Base-by-base conservation (phyloP, 2,797 vertebrate species). In the Pseudomugil tenellus region DNA sequence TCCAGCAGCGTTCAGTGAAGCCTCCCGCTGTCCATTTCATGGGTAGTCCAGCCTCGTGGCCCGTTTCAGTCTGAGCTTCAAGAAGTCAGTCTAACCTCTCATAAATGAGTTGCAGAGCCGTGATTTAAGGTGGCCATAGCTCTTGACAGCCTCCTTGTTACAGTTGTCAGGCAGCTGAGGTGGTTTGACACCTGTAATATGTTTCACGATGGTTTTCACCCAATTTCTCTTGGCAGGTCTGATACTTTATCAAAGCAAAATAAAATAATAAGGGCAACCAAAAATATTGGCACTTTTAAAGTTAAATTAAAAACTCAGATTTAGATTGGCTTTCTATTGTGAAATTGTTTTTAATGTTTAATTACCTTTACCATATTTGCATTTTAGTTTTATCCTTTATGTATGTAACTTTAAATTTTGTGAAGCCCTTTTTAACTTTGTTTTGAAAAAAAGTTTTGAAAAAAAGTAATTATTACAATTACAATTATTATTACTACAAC, bases 171-270 rank as follows among this genome's bases (percentile, higher is more conserved):
- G 76, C 73, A 70, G 76, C 80, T 83, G 75, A 84, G 70, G 69
- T 84, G 74, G 77, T 83, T 79, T 85, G 84, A 89, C 88, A 89
- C 88, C 89, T 88, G 84, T 89, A 89, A 87, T 85, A 2, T 0
- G 35, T 73, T 77, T 75, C 79, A 53, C 25, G 1, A 56, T 19
- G n/a, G 79, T 79, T 87, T 76, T 70, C 69, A 76, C 78, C 73
- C 81, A 79, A 81, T 86, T 84, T 85, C 70, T 16, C 32, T 53
- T 65, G 76, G 60, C 77, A 71, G 48, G 62, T 67, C 77, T 89
- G 77, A 82, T 43, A 64, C 67, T 76, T 72, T 58, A 69, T 66
- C 62, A 76, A 62, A 80, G 84, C 84, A 81, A 56, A 73, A 11
- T 7, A 21, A 10, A 1, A 4, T 57, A 70, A 19, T 56, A 51